Evolutionary conservation across 2,888 invertebrate species (phyloP).

Genomic region (Hetaerina titia): DNA sequence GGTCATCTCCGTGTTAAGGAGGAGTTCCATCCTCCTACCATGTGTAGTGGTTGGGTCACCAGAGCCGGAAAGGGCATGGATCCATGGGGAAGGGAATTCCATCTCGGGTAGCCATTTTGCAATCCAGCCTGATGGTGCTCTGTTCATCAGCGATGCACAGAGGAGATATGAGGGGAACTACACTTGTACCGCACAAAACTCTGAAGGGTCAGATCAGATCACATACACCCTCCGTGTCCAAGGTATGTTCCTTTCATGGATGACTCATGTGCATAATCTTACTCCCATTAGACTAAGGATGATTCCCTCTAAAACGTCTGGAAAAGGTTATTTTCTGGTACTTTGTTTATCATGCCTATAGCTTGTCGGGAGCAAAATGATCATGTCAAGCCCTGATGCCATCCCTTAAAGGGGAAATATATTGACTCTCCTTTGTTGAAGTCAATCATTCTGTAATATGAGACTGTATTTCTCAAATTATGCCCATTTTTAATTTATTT

Average conservation of each 20-base stretch:
- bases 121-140: constrained; percentile 73
- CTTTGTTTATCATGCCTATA: too few relatives aligned
- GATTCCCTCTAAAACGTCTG: too few relatives aligned
- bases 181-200: constrained; percentile 75
- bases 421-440: too few relatives aligned
- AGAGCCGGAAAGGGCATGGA: constrained; percentile 73
- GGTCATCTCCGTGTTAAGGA: constrained; percentile 69
- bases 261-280: too few relatives aligned
- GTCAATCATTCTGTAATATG: too few relatives aligned
- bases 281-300: too few relatives aligned
- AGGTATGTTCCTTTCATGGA: constrained; percentile 71
- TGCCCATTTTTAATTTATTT: too few relatives aligned
- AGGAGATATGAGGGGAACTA: constrained; percentile 75
- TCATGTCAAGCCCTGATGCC: too few relatives aligned
- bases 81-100: constrained; percentile 70
- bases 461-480: too few relatives aligned
- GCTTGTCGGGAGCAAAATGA: too few relatives aligned
- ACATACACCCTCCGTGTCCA: constrained; percentile 74
- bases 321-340: too few relatives aligned
- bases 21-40: constrained; percentile 69
- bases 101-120: constrained; percentile 70
- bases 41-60: constrained; percentile 71
- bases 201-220: constrained; percentile 74
- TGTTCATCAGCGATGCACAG: constrained; percentile 74
- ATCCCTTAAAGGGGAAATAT: too few relatives aligned